Evolutionary conservation across 2,113 vertebrate genomes (phyloP).

Genomic region (Halichoerus grypus): DNA sequence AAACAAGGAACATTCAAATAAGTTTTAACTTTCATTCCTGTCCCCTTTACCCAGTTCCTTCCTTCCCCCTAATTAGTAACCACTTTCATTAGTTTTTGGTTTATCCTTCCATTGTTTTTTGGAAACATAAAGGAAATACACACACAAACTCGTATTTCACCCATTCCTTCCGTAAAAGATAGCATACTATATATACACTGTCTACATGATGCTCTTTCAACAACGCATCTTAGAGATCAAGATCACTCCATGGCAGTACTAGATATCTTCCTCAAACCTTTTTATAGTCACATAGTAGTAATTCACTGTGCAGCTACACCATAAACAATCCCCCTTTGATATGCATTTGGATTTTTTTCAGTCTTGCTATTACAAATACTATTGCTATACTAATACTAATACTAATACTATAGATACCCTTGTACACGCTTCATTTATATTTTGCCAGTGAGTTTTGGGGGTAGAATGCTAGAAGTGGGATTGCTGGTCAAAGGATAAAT

Average conservation of each 20-base stretch:
- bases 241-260: neutral
- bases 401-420: neutral
- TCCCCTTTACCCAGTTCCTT: neutral
- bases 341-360: neutral
- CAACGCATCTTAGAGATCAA: neutral
- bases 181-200: neutral
- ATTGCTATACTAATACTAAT: neutral
- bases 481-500: neutral
- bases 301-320: neutral
- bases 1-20: neutral
- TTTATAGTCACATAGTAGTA: neutral
- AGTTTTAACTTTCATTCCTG: neutral
- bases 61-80: neutral
- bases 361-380: neutral
- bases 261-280: neutral
- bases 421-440: neutral
- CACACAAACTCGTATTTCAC: neutral
- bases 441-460: neutral
- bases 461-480: neutral
- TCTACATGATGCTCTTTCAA: neutral
- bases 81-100: neutral
- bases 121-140: slow-evolving; percentile 25
- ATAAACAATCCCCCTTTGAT: neutral
- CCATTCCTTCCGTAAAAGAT: slow-evolving; percentile 2
- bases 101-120: neutral